Percentiles rank a stretch among this genome's conserved stretches.
Conservation (phyloP, 2,113 vertebrate genomes). For the Tetrao urogallus region DNA sequence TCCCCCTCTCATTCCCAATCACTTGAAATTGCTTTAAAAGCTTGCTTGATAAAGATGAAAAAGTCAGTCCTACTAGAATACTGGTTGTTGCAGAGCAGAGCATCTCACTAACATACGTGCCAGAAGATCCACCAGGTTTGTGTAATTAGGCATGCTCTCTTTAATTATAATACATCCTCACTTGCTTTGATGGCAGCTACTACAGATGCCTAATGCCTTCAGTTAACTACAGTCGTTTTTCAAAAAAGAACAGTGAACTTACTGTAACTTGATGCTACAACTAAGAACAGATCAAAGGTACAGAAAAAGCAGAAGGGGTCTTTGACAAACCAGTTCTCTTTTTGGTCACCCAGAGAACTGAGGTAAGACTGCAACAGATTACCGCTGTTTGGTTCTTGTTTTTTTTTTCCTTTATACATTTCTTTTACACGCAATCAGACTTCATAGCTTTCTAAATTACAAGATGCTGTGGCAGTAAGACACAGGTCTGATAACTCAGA, state of each 20-base stretch:
- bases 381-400: neutral
- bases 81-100: neutral
- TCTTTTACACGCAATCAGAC: neutral
- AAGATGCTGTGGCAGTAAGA: neutral
- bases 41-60: neutral
- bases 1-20: slow-evolving; percentile 3
- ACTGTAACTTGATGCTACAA: neutral
- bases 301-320: neutral
- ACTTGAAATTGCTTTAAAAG: slow-evolving; percentile 37
- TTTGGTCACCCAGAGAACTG: neutral
- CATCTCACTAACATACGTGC: neutral
- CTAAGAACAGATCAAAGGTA: neutral
- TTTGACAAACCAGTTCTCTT: neutral
- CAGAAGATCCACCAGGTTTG: neutral
- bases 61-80: neutral
- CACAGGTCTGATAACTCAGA: neutral
- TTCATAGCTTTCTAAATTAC: neutral
- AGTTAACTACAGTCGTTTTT: neutral
- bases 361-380: neutral
- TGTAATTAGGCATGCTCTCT: neutral
- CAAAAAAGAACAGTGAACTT: neutral
- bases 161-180: neutral
- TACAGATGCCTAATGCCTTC: neutral
- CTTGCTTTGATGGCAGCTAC: neutral
- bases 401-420: neutral